Evolutionary conservation across 2,113 vertebrate species (phyloP).

Genomic region (Eurypyga helias): DNA sequence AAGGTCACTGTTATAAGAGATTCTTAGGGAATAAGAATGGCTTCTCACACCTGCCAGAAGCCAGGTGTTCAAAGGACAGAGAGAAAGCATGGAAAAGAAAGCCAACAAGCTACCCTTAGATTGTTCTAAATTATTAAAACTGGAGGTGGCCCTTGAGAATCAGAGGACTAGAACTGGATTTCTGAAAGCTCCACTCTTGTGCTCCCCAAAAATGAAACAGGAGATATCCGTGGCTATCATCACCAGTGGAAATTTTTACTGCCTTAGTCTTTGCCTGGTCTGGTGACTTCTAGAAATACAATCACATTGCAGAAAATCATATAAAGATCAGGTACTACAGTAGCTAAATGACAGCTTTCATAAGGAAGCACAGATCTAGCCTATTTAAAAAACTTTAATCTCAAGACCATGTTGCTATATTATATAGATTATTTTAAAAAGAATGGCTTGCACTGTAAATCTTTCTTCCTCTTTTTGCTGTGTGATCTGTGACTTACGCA

Average conservation of each 20-base stretch:
- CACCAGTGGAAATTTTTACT: neutral
- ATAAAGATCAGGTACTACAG: neutral
- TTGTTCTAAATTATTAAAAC: neutral
- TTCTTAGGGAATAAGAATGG: neutral
- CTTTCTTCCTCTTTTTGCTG: neutral
- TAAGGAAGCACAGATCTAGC: neutral
- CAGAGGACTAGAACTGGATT: neutral
- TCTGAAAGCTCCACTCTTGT: neutral
- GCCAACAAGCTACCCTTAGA: neutral
- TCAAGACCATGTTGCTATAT: neutral
- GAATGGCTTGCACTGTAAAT: neutral
- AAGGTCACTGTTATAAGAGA: neutral
- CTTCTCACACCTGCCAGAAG: neutral
- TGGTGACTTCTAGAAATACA: neutral
- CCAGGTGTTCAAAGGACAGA: neutral
- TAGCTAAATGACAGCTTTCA: neutral
- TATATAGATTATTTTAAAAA: conserved; percentile 24
- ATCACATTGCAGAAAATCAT: neutral
- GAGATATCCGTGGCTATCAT: neutral
- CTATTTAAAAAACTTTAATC: neutral
- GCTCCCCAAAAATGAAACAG: neutral
- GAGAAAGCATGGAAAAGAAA: neutral
- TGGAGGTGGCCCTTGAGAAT: neutral
- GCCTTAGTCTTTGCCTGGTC: neutral
- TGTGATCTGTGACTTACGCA: conserved; percentile 72